Conservation (phyloP, 2,888 invertebrate species). For the Trissolcus brochymenae region DNA sequence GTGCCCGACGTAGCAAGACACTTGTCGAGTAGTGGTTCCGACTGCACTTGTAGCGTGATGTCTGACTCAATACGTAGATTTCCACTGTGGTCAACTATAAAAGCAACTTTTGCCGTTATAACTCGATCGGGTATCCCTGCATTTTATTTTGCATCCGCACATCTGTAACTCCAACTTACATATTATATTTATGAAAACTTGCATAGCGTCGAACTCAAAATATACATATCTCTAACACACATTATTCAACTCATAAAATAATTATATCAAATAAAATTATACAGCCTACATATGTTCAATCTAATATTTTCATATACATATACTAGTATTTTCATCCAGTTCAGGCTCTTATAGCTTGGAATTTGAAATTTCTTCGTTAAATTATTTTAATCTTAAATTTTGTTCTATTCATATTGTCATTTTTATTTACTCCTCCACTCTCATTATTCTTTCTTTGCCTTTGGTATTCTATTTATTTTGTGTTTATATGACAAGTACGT, state of each 20-base stretch:
- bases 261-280: too few relatives aligned
- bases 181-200: too few relatives aligned
- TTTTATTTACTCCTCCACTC: background rate
- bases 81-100: constrained; percentile 52
- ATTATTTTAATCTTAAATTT: too few relatives aligned
- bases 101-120: constrained; percentile 41
- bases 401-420: background rate
- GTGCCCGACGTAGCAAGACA: constrained; percentile 42
- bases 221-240: too few relatives aligned
- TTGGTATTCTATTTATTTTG: constrained; percentile 16
- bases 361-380: too few relatives aligned
- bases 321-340: too few relatives aligned
- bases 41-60: constrained; percentile 44
- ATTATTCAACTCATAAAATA: too few relatives aligned
- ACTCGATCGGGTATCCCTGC: constrained; percentile 22
- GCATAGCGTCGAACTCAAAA: too few relatives aligned
- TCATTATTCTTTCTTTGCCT: background rate
- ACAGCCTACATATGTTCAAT: too few relatives aligned
- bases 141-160: constrained; percentile 28
- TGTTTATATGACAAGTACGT: constrained; percentile 38
- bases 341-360: too few relatives aligned
- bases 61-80: constrained; percentile 54
- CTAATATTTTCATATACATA: too few relatives aligned
- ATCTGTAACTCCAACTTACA: constrained; percentile 24
- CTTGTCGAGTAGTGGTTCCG: constrained; percentile 38